Base-by-base conservation (phyloP, 1,140 invertebrate species). In the Camponotus pennsylvanicus region DNA sequence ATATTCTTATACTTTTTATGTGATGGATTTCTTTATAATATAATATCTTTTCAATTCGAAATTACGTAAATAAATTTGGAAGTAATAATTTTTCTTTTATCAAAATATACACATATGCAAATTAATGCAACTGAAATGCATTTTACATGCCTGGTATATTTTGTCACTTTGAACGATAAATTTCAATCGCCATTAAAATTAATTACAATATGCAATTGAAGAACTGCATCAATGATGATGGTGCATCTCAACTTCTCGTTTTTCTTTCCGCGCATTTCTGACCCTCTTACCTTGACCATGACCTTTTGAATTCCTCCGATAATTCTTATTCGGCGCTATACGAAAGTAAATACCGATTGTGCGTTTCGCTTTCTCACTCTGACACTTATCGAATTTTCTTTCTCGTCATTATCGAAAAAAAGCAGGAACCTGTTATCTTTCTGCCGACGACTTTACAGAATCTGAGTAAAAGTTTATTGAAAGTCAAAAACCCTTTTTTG, bases 201-300 rank as follows among this genome's bases (percentile, higher is more conserved):
- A 55, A 6, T 27, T 11, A n/a, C 13, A 34, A 34, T 34, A 57
- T 32, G n/a, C 18, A 21, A 73, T 59, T 34, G 11, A n/a, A 40
- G 55, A 21, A 59, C 21, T 59, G 64, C 15, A 18, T 27, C 27
- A 27, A 27, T 27, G 27, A 27, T 27, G 1, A 9, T 79, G 59
- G 40, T 42, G 32, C 45, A 40, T 67, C 61, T 32, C 64, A 34
- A 37, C 40, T 27, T 45, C 18, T n/a, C 59, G 40, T 83, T 87
- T 90, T 83, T 90, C 8, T 88, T 79, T 71, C 64, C 77, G 34
- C 57, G 70, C 88, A 86, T 73, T 70, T 88, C 66, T 86, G 82
- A 90, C 76, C 86, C 67, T 83, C 61, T 90, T 90, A 90, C 89
- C 89, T 90, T 90, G 89, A 90, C 89, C 83, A 63, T 88, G 83